These are phyloP conservation scores for Tenthredo notha DNA, from an alignment of 2,888 invertebrate species.

Conservation along the genomic window DNA sequence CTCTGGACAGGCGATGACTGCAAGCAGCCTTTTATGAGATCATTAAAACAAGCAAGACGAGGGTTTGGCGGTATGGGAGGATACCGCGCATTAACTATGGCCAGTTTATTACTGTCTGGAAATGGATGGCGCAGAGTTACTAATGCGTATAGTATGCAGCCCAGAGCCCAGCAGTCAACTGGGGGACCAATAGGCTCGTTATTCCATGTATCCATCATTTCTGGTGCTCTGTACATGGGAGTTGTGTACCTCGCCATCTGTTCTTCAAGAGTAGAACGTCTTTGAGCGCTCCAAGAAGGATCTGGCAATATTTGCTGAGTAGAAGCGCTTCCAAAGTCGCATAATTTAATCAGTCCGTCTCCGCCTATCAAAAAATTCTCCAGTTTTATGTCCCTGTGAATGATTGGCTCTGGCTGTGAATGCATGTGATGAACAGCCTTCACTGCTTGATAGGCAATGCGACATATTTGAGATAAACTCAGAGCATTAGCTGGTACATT, in stretches of 20 bases:
- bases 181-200: constrained; percentile 95
- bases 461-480: constrained; percentile 86
- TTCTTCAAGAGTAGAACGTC: constrained; percentile 95
- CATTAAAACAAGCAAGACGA: constrained; percentile 91
- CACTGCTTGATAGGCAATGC: constrained; percentile 95
- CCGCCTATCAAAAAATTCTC: constrained; percentile 95
- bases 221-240: constrained; percentile 98
- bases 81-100: constrained; percentile 98
- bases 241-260: constrained; percentile 91
- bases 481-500: constrained; percentile 78
- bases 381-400: constrained; percentile 97
- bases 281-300: constrained; percentile 94
- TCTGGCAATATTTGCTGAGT: constrained; percentile 91
- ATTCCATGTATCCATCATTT: constrained; percentile 98
- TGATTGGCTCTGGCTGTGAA: constrained; percentile 92
- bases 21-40: constrained; percentile 88
- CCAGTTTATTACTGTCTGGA: constrained; percentile 96
- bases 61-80: constrained; percentile 90
- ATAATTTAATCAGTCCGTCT: constrained; percentile 93
- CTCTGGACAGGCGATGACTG: constrained; percentile 91
- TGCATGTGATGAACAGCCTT: constrained; percentile 97
- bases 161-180: constrained; percentile 98
- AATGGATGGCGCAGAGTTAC: constrained; percentile 98
- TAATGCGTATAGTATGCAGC: constrained; percentile 95
- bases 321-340: constrained; percentile 98